Conservation (phyloP, 2,888 invertebrate genomes). For the Drosophila lutescens region DNA sequence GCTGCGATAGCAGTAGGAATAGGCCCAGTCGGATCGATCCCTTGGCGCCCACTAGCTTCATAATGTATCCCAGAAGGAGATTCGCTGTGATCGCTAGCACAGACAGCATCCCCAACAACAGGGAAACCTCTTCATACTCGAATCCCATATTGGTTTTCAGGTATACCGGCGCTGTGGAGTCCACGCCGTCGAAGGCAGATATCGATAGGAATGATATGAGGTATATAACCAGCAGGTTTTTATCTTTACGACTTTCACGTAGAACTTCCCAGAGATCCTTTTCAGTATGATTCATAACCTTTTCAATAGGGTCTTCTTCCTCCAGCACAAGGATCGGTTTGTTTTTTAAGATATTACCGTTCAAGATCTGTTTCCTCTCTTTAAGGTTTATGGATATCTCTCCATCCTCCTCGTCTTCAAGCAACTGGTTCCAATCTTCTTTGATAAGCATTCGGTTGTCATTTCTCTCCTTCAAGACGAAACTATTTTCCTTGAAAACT, state of each 20-base stretch:
- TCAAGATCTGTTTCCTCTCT: not conserved
- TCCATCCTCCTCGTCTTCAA: not conserved
- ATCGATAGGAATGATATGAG: slow-evolving; percentile 8
- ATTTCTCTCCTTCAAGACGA: not conserved
- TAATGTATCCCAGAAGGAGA: slow-evolving; percentile 5
- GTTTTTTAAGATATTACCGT: not conserved
- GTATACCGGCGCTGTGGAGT: not conserved
- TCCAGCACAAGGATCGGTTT: not conserved
- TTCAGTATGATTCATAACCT: not conserved
- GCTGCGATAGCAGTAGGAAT: not conserved
- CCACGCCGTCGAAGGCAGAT: slow-evolving; percentile 5
- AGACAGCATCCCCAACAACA: slow-evolving; percentile 11
- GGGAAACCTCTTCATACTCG: slow-evolving; percentile 6
- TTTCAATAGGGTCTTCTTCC: not conserved
- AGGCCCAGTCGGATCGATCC: slow-evolving; percentile 8
- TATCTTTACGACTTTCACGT: slow-evolving; percentile 1
- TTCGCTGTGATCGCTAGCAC: slow-evolving; percentile 5
- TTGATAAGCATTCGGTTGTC: not conserved
- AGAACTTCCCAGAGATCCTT: not conserved
- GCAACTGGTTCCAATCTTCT: not conserved
- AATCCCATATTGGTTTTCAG: slow-evolving; percentile 11
- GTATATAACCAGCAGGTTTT: slow-evolving; percentile 7
- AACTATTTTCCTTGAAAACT: not conserved
- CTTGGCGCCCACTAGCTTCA: slow-evolving; percentile 8
- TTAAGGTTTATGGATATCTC: too few relatives aligned